phyloP scores from a whole-genome alignment of 2,797 vertebrate genomes.

The Glyptemys insculpta region DNA sequence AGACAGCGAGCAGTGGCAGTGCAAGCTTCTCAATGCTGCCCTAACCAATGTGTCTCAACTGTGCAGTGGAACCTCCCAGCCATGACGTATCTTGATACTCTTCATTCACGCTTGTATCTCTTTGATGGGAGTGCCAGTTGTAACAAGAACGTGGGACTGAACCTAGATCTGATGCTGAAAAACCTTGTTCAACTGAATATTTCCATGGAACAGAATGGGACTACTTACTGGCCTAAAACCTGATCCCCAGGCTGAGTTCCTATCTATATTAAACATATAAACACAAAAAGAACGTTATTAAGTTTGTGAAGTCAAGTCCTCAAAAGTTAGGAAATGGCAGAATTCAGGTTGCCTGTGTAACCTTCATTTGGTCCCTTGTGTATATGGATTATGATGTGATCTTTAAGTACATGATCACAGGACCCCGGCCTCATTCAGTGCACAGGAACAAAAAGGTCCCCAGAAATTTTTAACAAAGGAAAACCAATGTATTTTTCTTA shows the following conservation, averaged over 20 bases:
- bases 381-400: neutral
- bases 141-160: neutral
- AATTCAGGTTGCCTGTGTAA: neutral
- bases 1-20: neutral
- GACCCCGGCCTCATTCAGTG: neutral
- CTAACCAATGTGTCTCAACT: neutral
- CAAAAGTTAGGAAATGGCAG: neutral
- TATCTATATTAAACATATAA: neutral
- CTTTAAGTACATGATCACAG: neutral
- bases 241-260: neutral
- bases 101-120: too few relatives aligned
- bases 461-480: neutral
- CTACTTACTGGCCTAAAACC: neutral
- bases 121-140: too few relatives aligned
- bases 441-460: neutral
- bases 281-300: neutral
- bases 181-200: neutral
- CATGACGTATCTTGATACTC: neutral
- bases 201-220: neutral
- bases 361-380: neutral
- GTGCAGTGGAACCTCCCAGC: neutral
- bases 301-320: neutral
- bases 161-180: neutral
- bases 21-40: neutral
- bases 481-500: neutral